phyloP scores from a whole-genome alignment of 2,888 invertebrate genomes.

The Toxonevra muliebris region DNA sequence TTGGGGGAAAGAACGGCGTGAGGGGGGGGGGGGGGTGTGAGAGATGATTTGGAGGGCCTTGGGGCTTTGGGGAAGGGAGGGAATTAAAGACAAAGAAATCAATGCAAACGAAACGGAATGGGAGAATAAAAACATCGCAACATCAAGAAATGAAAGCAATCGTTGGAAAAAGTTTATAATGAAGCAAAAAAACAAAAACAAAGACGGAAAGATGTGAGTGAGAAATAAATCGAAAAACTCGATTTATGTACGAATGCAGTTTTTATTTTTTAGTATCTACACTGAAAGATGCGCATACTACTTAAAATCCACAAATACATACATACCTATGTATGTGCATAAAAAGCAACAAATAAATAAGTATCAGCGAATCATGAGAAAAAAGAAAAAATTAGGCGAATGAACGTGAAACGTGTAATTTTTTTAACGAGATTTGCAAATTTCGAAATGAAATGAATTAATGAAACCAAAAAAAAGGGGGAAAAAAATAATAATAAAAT shows the following conservation, averaged over 20 bases:
- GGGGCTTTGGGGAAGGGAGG: too few relatives aligned
- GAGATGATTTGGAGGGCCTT: too few relatives aligned
- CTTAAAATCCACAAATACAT: too few relatives aligned
- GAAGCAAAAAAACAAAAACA: constrained; percentile 40
- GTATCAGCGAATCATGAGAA: constrained; percentile 17
- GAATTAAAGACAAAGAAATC: constrained; percentile 17
- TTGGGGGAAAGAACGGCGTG: too few relatives aligned
- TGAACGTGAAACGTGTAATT: constrained; percentile 11
- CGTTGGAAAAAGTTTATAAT: constrained; percentile 10
- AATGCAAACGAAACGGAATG: constrained; percentile 11
- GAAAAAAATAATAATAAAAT: too few relatives aligned
- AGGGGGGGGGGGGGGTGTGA: too few relatives aligned
- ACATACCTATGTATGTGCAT: too few relatives aligned
- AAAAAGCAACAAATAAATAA: constrained; percentile 19
- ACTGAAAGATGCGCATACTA: constrained; percentile 3
- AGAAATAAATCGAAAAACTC: constrained; percentile 28
- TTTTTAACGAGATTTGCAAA: too few relatives aligned
- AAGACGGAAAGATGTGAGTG: constrained; percentile 31
- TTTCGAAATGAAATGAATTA: too few relatives aligned
- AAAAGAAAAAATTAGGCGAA: constrained; percentile 17
- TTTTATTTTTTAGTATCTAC: constrained; percentile 10
- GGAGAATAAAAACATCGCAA: constrained; percentile 22
- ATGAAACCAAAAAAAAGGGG: too few relatives aligned
- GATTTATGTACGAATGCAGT: constrained; percentile 10
- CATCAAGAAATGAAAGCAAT: constrained; percentile 49